Evolutionary conservation across 2,888 invertebrate species (phyloP).

Genomic region (Tiliacea citrago): DNA sequence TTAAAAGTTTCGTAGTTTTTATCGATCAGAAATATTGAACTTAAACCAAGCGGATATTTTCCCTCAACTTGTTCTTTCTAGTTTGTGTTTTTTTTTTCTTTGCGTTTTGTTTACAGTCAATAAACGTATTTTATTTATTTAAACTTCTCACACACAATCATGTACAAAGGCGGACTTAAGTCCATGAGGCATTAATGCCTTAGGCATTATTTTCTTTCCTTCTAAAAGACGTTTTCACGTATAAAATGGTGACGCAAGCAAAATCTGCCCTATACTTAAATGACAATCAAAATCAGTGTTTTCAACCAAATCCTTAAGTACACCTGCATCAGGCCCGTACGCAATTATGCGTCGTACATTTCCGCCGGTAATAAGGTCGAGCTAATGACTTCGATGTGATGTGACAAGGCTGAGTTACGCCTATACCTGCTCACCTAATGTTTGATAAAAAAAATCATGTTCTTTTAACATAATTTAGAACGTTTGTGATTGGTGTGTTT

Average conservation of each 20-base stretch:
- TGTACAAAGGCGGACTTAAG: no score
- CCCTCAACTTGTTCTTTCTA: no score
- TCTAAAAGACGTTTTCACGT: background rate
- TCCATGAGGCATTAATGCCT: no score
- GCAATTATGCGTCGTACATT: conserved; percentile 43
- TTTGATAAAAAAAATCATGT: conserved; percentile 44
- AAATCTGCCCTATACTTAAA: conserved; percentile 11
- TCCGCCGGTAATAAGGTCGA: conserved; percentile 42
- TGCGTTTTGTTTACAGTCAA: no score
- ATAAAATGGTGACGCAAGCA: conserved; percentile 5
- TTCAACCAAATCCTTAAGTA: conserved; percentile 20
- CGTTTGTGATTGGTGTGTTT: background rate
- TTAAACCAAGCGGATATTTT: background rate
- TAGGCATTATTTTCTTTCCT: no score
- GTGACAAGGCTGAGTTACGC: conserved; percentile 41
- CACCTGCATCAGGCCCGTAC: conserved; percentile 18
- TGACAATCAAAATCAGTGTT: conserved; percentile 29
- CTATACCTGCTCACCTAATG: conserved; percentile 34
- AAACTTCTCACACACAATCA: no score
- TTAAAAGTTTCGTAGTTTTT: background rate
- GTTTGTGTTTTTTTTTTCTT: no score
- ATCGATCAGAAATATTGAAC: background rate
- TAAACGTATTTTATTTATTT: no score
- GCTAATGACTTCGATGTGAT: conserved; percentile 55
- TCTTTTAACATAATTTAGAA: conserved; percentile 19